Percentiles rank a stretch among this genome's conserved stretches.
Evolutionary conservation across 2,888 invertebrate species (phyloP).

Genomic region (Xestia ashworthii): DNA sequence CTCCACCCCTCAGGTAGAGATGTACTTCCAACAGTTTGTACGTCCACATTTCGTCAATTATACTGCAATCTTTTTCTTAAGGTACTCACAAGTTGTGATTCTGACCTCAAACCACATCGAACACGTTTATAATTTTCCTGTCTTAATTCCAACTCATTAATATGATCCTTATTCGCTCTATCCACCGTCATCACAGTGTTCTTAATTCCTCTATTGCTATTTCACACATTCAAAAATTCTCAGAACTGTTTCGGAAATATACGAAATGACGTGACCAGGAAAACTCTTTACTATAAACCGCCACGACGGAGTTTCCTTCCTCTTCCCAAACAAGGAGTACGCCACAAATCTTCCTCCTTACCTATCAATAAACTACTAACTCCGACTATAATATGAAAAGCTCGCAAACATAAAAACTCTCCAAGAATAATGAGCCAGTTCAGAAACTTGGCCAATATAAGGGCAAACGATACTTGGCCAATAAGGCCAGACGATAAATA

Average conservation of each 20-base stretch:
- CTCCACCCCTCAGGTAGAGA: background rate
- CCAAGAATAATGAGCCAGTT: constrained; percentile 62
- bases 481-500: constrained; percentile 62
- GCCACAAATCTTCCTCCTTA: constrained; percentile 38
- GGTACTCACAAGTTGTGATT: background rate
- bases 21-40: background rate
- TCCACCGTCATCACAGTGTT: background rate
- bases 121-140: no score
- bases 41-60: background rate
- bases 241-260: background rate
- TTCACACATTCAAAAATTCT: background rate
- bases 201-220: background rate
- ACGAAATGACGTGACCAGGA: constrained; percentile 4
- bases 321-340: background rate
- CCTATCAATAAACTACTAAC: constrained; percentile 54
- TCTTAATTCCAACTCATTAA: background rate
- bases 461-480: constrained; percentile 57
- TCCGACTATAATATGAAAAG: constrained; percentile 64
- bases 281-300: background rate
- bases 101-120: background rate
- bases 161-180: background rate
- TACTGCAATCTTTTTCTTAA: background rate
- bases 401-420: constrained; percentile 65
- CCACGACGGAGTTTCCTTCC: background rate
- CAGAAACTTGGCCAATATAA: constrained; percentile 56